Evolutionary conservation across 1,140 invertebrate genomes (phyloP).

Genomic region (Dendroctonus ponderosae): DNA sequence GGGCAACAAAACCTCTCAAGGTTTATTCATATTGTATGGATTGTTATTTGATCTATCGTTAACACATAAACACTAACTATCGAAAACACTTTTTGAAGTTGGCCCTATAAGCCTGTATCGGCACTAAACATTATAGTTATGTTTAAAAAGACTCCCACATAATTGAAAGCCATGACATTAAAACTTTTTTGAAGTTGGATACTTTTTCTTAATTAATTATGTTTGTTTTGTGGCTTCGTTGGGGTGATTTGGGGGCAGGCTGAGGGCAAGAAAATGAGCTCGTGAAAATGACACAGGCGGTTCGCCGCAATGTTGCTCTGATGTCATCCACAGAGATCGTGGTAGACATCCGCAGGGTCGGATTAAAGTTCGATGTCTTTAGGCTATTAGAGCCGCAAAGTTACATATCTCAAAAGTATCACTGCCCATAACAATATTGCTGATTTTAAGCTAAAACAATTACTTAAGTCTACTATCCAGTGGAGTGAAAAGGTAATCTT

Average conservation of each 20-base stretch:
- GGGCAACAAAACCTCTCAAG: no score
- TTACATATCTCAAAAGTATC: conserved; percentile 15
- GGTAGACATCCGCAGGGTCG: conserved; percentile 30
- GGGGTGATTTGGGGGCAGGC: conserved; percentile 12
- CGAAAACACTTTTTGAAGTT: no score
- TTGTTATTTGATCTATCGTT: no score
- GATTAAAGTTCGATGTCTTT: conserved; percentile 25
- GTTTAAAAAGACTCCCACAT: not conserved
- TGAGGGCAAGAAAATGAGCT: conserved; percentile 28
- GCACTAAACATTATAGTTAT: no score
- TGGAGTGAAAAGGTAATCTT: no score
- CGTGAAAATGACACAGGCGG: conserved; percentile 30
- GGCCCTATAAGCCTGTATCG: no score
- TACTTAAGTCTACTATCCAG: no score
- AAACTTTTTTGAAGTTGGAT: conserved; percentile 19
- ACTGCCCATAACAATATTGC: not conserved
- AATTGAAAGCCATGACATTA: conserved; percentile 3
- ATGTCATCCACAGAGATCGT: conserved; percentile 28
- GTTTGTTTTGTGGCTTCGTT: conserved; percentile 20
- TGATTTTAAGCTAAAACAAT: no score
- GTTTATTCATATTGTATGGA: no score
- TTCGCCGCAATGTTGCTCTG: conserved; percentile 18
- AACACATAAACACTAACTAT: no score
- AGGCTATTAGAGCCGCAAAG: conserved; percentile 18
- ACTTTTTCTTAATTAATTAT: conserved; percentile 33